phyloP scores from a whole-genome alignment of 2,888 invertebrate genomes.

The Lottia gigantea region DNA sequence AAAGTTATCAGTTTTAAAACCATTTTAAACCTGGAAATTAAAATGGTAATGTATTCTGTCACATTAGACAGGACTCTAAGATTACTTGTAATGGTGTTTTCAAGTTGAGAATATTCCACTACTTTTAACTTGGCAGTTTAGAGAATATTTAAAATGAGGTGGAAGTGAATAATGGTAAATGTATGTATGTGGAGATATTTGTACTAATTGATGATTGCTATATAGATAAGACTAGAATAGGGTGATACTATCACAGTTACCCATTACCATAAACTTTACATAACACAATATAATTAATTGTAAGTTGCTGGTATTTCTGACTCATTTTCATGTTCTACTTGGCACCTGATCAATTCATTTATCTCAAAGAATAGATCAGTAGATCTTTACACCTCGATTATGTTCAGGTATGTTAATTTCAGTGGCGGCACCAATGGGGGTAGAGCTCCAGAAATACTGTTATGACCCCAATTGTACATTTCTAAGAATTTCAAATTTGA shows the following conservation, averaged over 20 bases:
- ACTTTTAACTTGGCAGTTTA: too few species aligned
- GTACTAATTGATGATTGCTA: background rate
- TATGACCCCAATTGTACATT: too few species aligned
- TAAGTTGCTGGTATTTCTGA: background rate
- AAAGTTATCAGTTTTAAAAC: too few species aligned
- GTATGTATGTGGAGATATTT: background rate
- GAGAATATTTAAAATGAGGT: too few species aligned
- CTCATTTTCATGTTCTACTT: background rate
- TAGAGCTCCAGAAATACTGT: background rate
- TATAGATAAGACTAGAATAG: background rate
- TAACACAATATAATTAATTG: background rate
- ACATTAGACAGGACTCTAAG: background rate
- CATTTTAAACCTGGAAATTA: too few species aligned
- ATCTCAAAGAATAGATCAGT: conserved; percentile 4
- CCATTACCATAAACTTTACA: too few species aligned
- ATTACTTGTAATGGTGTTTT: background rate
- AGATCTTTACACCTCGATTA: background rate
- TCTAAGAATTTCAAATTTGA: too few species aligned
- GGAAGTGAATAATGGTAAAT: background rate
- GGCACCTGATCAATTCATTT: conserved; percentile 4
- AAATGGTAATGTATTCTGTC: background rate
- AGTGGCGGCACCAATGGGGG: too few species aligned
- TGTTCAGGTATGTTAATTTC: too few species aligned
- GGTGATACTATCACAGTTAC: too few species aligned
- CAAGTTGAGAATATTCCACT: too few species aligned